Evolutionary conservation across 2,113 vertebrate genomes (phyloP).

Genomic region (Myxocyprinus asiaticus): DNA sequence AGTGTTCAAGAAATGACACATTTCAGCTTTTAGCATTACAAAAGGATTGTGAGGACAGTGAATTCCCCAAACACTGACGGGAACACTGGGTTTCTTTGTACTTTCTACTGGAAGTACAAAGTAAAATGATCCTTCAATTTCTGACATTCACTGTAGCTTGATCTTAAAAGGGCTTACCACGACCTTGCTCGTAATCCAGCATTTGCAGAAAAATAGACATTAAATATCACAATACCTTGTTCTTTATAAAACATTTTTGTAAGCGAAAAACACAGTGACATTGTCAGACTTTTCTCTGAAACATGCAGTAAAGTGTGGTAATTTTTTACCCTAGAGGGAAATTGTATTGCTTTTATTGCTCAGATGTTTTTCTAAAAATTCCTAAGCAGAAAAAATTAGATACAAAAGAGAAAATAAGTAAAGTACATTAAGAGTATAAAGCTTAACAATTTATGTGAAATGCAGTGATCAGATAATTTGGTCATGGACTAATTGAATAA

Average conservation of each 20-base stretch:
- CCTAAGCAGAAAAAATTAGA: too few species aligned
- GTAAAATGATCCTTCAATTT: conserved; percentile 17
- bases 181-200: not conserved
- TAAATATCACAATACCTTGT: not conserved
- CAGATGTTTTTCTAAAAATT: too few species aligned
- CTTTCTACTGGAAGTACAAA: conserved; percentile 20
- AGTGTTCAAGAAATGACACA: too few species aligned
- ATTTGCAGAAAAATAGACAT: conserved; percentile 9
- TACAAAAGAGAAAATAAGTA: too few species aligned
- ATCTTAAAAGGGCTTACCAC: not conserved
- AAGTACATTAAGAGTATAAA: too few species aligned
- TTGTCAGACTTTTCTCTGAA: conserved; percentile 7
- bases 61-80: conserved; percentile 18
- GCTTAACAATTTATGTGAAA: too few species aligned
- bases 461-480: too few species aligned
- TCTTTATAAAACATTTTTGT: not conserved
- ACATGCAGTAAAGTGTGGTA: not conserved
- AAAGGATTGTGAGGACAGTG: not conserved
- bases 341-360: too few species aligned
- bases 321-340: too few species aligned
- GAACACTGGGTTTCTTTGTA: not conserved
- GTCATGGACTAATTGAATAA: too few species aligned
- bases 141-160: conserved; percentile 9
- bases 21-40: too few species aligned
- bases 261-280: conserved; percentile 9